Base-by-base conservation (phyloP, 2,797 vertebrate species). In the Microchirus variegatus region DNA sequence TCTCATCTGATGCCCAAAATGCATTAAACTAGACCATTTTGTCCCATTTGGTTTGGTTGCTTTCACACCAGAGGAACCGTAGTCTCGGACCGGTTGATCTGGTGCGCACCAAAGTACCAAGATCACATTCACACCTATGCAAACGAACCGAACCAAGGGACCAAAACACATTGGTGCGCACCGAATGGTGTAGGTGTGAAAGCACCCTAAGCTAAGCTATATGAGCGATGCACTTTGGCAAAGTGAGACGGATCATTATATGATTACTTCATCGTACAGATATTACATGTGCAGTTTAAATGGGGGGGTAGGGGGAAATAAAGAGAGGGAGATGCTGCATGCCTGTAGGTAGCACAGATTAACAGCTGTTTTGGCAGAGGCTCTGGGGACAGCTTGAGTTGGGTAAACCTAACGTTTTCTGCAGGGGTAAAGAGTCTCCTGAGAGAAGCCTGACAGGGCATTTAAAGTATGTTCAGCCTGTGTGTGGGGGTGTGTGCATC, bases 301-400 rank as follows among this genome's bases (percentile, higher is more conserved):
- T 16, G 45, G 16, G 56, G 56, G 62, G 43, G 73, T 53, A 17
- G 48, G 60, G 70, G 47, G 51, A 42, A 52, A 67, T 54, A 66
- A 71, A 74, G 48, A 71, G 68, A 63, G 40, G 52, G 60, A 82
- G 78, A 84, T 66, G 58, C 47, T 67, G 70, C 73, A 56, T 55
- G 75, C 68, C 72, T 82, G 83, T 75, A 78, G 71, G 72, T 80
- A 69, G 53, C 56, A 53, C 66, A 69, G 56, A 68, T 64, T 36
- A 80, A 81, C 86, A 87, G 87, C 84, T 89, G 85, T 85, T 90
- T 82, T 84, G 77, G 74, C 76, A 51, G 71, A 48, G 68, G 75
- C 85, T 80, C 82, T 53, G 42, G 87, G 75, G 84, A 88, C 77
- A 81, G 63, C 83, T 86, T 82, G 75, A 70, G 72, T 85, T 81